Evolutionary conservation across 2,113 vertebrate genomes (phyloP).

Genomic region (Sapayoa aenigma): DNA sequence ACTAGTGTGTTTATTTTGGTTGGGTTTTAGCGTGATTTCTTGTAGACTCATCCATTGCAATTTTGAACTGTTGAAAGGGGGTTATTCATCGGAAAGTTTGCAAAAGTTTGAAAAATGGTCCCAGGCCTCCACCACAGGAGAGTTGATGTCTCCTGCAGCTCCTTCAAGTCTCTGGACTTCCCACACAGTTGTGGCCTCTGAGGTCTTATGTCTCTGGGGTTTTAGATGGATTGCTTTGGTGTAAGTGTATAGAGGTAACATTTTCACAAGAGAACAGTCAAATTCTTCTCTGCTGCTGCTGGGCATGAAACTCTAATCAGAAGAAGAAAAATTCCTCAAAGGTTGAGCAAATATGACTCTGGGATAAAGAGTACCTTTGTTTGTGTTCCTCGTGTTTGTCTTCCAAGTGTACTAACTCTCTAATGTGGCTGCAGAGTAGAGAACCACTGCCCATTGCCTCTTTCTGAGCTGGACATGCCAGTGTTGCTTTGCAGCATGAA

Average conservation of each 20-base stretch:
- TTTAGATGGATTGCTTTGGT: neutral
- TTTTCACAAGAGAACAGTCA: conserved; percentile 63
- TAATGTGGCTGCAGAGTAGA: neutral
- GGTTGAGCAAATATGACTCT: neutral
- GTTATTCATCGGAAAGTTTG: conserved; percentile 59
- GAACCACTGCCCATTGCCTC: neutral
- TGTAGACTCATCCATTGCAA: conserved; percentile 74
- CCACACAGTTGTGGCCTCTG: neutral
- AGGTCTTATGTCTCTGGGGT: neutral
- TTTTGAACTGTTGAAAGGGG: conserved; percentile 63
- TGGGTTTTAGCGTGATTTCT: conserved; percentile 62
- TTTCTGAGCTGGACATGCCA: neutral
- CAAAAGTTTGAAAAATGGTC: conserved; percentile 4
- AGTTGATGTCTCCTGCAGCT: neutral
- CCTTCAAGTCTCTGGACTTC: neutral
- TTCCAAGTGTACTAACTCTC: neutral
- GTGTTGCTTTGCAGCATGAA: neutral
- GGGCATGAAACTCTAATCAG: neutral
- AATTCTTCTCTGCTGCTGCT: neutral
- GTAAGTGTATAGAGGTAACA: conserved; percentile 23
- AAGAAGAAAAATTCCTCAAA: neutral
- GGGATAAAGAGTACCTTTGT: neutral
- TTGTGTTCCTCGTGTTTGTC: neutral
- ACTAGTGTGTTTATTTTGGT: conserved; percentile 62
- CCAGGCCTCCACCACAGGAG: neutral